Evolutionary conservation across 2,113 vertebrate genomes (phyloP), one percentile per base, ranked within the genome.

Genomic region (Sorex araneus): DNA sequence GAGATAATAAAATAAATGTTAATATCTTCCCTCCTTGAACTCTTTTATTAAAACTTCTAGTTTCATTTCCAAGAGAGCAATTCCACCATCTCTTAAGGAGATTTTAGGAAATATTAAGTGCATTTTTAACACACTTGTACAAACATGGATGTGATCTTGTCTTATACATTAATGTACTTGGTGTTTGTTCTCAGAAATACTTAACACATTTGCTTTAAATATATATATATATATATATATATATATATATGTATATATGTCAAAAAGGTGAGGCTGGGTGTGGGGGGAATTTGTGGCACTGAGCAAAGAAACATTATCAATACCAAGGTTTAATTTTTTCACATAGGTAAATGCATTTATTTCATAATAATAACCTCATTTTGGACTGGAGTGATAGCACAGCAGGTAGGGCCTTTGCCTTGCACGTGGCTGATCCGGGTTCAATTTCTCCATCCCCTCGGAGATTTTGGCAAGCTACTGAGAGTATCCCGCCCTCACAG

Each of bases 121-220:
- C 84, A 71, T 95, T 89, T 87, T 96, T 96, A 89, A 93, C 77
- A 94, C 94, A 96, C 89, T 94, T 91, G 77, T 88, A 74, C 45
- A 91, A 36, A 90, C 45, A 81, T 50, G 88, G 71, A 90, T 34
- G 50, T 71, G 40, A 45, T 84, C 43, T 92, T 92, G 60, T 84
- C 64, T 88, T 92, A 90, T 93, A 67, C 80, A 84, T 86, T 78
- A 88, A 92, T 89, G 34, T 23, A 63, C 76, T 90, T 94, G 75
- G 47, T 3, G 6, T 92, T 92, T 94, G 83, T 95, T 95, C 86
- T 95, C 93, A 89, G 86, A 95, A 95, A 95, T 93, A 77, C 40
- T 32, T 21, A 80, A 75, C 54, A 70, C 94, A 43, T 92, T 75
- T 93, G 43, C 83, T 77, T 93, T 92, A 93, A 93, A 67, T 96